These are phyloP conservation scores for Linepithema humile DNA, from an alignment of 1,140 invertebrate genomes.

Conservation along the genomic window DNA sequence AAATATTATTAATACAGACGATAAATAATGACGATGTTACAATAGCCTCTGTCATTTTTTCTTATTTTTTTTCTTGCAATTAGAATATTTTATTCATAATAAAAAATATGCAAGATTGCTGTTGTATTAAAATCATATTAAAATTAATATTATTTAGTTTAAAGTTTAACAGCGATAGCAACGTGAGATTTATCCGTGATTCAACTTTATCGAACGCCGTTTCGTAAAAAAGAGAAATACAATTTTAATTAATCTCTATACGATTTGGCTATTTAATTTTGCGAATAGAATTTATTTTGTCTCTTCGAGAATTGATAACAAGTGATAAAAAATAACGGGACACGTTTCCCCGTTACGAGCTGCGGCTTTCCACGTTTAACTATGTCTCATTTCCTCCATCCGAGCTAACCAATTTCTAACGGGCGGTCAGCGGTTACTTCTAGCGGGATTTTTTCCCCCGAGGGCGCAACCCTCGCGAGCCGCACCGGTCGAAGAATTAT, in stretches of 20 bases:
- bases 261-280: too few relatives aligned
- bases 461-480: neutral
- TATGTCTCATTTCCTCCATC: neutral
- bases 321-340: neutral
- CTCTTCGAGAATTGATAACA: neutral
- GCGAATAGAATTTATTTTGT: too few relatives aligned
- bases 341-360: neutral
- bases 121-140: neutral
- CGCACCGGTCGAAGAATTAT: slow-evolving; percentile 67
- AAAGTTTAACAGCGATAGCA: neutral
- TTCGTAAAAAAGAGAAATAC: too few relatives aligned
- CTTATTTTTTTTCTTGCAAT: neutral
- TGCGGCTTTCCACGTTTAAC: neutral
- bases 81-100: neutral
- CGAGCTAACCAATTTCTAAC: neutral
- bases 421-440: neutral
- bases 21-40: neutral
- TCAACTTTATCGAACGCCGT: too few relatives aligned
- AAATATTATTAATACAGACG: neutral
- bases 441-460: neutral
- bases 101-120: neutral
- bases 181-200: too few relatives aligned
- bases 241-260: too few relatives aligned
- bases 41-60: neutral
- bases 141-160: neutral